These are phyloP conservation scores for Pseudomyrmex gracilis DNA, from an alignment of 1,140 invertebrate genomes.

Conservation along the genomic window DNA sequence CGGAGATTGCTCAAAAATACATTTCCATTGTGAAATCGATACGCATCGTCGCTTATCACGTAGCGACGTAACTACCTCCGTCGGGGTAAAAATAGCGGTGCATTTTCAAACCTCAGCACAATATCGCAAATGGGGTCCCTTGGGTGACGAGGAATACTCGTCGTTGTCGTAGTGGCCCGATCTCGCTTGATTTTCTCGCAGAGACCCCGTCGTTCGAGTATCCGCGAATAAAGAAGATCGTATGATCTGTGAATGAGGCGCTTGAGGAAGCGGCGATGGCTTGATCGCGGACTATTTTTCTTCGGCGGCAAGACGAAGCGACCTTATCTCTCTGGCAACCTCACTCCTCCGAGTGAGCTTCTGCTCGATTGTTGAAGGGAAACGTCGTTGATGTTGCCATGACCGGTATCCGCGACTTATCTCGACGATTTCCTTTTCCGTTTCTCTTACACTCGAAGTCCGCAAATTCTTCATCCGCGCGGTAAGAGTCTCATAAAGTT, in stretches of 20 bases:
- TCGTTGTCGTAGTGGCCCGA: slow-evolving; percentile 12
- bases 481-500: not conserved
- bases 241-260: slow-evolving; percentile 11
- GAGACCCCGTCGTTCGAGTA: not conserved
- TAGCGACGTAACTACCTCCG: not conserved
- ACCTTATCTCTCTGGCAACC: slow-evolving; percentile 63
- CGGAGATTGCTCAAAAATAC: slow-evolving; percentile 8
- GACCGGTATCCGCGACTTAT: slow-evolving; percentile 62
- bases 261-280: slow-evolving; percentile 17
- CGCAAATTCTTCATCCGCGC: not conserved
- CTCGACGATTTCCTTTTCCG: slow-evolving; percentile 51
- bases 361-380: slow-evolving; percentile 46
- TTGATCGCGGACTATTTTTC: slow-evolving; percentile 47
- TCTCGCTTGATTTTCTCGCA: slow-evolving; percentile 13
- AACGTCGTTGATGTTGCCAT: slow-evolving; percentile 3
- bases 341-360: slow-evolving; percentile 33
- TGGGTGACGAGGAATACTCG: slow-evolving; percentile 12
- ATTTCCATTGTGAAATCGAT: not conserved
- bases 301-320: slow-evolving; percentile 35
- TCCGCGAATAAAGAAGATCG: slow-evolving; percentile 45
- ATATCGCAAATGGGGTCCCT: slow-evolving; percentile 43
- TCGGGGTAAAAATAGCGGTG: slow-evolving; percentile 16
- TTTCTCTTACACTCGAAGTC: not conserved
- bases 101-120: slow-evolving; percentile 29
- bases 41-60: slow-evolving; percentile 2